Base-by-base conservation (phyloP, 2,888 invertebrate species). In the Polydrusus cervinus region DNA sequence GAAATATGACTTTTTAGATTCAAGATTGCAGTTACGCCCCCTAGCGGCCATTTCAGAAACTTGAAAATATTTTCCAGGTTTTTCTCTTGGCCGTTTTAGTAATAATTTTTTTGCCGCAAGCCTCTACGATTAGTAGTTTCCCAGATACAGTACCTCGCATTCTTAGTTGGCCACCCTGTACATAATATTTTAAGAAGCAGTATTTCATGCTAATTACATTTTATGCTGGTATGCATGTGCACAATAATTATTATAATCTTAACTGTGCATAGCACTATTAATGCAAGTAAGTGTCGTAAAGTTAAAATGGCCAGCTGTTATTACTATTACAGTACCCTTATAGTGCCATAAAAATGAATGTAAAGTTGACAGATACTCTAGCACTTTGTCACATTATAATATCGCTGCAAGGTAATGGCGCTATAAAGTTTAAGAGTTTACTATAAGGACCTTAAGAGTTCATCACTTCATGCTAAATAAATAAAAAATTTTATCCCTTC, bases 281-380 rank as follows among this genome's bases (percentile, higher is more conserved):
- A 47, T 47, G 47, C 14, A 47, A 47, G 9, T 20, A 11, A 13
- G 51, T 18, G 7, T 3, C 10, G 10, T 20, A 51, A 51, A 20
- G 11, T 11, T 20, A 18, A 51, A 51, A 49, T 49, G 9, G 51
- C 20, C 51, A 51, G 51, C 51, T 51, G 51, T 51, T 51, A 34
- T 34, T 34, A 51, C n/a, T 20, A 51, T 51, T 51, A 16, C 47
- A 16, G 51, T 20, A 51, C 1, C 51, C 51, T 18, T 51, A 51
- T 51, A 20, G 51, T 20, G 18, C 3, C 51, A 20, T 51, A 51
- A 51, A 49, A 51, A 20, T 11, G 10, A 51, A 51, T 51, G 51
- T 51, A 51, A 51, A 51, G n/a, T 51, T 51, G 47, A 51, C 20
- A 51, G 20, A 18, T 20, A 51, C 47, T 51, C 10, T 51, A 51